Evolutionary conservation across 2,888 invertebrate species (phyloP).

Genomic region (Strigamia maritima): DNA sequence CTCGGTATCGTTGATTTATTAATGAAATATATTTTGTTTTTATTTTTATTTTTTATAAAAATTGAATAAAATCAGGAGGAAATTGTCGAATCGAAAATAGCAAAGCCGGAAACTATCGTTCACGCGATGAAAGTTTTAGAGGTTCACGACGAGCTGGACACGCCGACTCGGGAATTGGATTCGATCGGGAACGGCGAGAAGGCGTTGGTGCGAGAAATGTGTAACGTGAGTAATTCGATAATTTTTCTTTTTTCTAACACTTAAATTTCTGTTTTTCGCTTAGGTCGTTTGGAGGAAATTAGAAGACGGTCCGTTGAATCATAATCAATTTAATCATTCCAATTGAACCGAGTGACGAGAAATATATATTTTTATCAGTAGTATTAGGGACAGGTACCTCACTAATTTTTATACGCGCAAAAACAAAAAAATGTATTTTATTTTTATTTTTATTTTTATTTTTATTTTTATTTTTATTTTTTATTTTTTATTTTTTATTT

Average conservation of each 20-base stretch:
- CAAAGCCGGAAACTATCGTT: constrained; percentile 79
- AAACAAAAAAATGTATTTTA: too few relatives aligned
- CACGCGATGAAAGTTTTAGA: constrained; percentile 88
- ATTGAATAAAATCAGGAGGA: neutral
- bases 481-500: too few relatives aligned
- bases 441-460: too few relatives aligned
- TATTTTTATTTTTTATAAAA: too few relatives aligned
- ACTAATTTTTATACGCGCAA: neutral
- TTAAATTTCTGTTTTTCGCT: too few relatives aligned
- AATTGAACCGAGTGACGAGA: too few relatives aligned
- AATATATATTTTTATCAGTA: neutral
- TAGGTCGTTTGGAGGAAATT: constrained; percentile 86
- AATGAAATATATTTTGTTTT: too few relatives aligned
- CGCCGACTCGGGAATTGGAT: constrained; percentile 44
- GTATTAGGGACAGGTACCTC: neutral
- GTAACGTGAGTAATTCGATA: constrained; percentile 63
- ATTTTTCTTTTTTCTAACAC: too few relatives aligned
- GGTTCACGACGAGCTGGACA: constrained; percentile 79
- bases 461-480: too few relatives aligned
- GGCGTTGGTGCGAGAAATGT: constrained; percentile 91
- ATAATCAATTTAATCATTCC: too few relatives aligned
- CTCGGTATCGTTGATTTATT: neutral
- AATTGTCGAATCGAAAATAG: neutral
- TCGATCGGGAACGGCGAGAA: constrained; percentile 74
- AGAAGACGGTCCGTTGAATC: constrained; percentile 80